Percentiles rank a stretch among this genome's conserved stretches.
phyloP scores from a whole-genome alignment of 2,113 vertebrate genomes.

The Apistogramma diplotaenia region DNA sequence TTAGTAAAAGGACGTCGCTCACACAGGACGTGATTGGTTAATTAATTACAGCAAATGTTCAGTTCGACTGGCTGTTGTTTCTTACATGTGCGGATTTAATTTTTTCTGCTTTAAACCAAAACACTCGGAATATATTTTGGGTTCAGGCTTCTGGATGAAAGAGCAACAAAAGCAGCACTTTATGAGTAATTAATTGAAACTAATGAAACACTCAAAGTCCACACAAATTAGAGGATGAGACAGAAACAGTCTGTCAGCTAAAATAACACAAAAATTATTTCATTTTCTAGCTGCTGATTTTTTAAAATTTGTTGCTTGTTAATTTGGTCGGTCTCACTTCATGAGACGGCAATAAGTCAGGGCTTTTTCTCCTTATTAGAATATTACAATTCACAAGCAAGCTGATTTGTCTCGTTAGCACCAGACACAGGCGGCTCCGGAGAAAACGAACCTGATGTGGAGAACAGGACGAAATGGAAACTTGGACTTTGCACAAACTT shows the following conservation, averaged over 20 bases:
- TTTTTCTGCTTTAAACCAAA: not conserved
- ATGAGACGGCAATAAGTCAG: not conserved
- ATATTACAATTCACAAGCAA: not conserved
- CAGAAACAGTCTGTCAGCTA: not conserved
- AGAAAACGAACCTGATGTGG: too few relatives aligned
- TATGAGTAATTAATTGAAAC: too few relatives aligned
- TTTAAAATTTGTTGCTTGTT: not conserved
- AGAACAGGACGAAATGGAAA: too few relatives aligned
- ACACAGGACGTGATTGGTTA: not conserved
- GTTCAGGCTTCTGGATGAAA: not conserved
- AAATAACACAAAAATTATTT: not conserved
- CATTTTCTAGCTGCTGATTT: not conserved
- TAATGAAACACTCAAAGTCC: too few relatives aligned
- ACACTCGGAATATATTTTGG: not conserved
- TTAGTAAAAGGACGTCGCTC: not conserved
- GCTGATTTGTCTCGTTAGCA: too few relatives aligned
- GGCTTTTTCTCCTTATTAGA: not conserved
- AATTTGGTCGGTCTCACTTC: not conserved
- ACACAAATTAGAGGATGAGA: not conserved
- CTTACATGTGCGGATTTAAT: not conserved
- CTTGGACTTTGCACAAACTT: too few relatives aligned
- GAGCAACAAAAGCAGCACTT: not conserved
- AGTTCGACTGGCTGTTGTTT: not conserved
- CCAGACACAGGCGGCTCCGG: too few relatives aligned
- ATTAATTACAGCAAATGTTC: not conserved